Evolutionary conservation across 2,113 vertebrate genomes (phyloP).

Genomic region (Psilopsiagon aymara): DNA sequence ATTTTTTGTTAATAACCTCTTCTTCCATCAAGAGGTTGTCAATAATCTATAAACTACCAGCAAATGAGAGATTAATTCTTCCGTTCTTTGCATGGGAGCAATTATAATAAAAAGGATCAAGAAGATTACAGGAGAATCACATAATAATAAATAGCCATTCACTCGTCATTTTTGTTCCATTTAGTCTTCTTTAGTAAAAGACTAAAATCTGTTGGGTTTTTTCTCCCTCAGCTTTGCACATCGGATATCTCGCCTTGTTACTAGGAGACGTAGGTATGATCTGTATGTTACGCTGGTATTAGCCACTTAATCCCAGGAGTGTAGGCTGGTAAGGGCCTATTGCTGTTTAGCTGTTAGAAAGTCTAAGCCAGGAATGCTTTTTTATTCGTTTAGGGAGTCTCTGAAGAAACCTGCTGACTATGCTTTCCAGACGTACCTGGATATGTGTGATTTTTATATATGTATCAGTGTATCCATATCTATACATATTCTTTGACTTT

Average conservation of each 20-base stretch:
- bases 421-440: neutral
- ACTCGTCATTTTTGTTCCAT: neutral
- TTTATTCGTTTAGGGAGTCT: neutral
- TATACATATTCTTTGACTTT: neutral
- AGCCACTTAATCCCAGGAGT: neutral
- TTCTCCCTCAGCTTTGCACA: neutral
- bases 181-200: neutral
- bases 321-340: neutral
- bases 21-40: neutral
- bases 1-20: neutral
- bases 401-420: neutral
- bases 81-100: neutral
- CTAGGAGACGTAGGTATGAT: neutral
- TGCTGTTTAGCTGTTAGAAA: neutral
- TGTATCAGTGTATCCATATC: neutral
- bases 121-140: neutral
- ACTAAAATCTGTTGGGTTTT: neutral
- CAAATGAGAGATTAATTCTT: neutral
- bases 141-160: neutral
- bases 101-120: neutral
- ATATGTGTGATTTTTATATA: neutral
- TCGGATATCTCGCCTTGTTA: neutral
- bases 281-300: neutral
- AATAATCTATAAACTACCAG: neutral
- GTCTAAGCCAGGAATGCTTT: neutral